These are phyloP conservation scores for Andrena bucephala DNA, from an alignment of 2,888 invertebrate species.

Conservation along the genomic window DNA sequence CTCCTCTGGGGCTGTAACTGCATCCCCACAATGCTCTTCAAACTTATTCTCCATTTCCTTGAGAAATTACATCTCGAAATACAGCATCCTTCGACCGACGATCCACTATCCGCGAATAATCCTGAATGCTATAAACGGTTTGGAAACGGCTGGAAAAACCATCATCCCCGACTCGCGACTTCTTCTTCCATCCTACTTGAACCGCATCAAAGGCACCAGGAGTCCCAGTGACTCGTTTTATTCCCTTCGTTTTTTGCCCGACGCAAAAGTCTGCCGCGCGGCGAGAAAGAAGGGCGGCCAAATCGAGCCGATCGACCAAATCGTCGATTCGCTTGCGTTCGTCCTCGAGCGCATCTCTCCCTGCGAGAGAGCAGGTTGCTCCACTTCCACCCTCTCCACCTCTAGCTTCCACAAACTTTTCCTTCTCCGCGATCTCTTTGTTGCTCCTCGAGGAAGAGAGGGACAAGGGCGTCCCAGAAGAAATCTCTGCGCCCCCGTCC, in stretches of 20 bases:
- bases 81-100: neutral
- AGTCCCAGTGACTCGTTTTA: neutral
- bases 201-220: conserved; percentile 27
- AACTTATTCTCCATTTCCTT: neutral
- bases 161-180: neutral
- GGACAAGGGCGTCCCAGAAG: conserved; percentile 17
- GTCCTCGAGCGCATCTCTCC: conserved; percentile 8
- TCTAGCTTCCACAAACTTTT: conserved; percentile 46
- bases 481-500: conserved; percentile 15
- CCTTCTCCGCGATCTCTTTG: conserved; percentile 49
- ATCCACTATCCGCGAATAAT: neutral
- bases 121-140: conserved; percentile 1
- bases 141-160: neutral
- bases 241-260: neutral
- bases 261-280: conserved; percentile 22
- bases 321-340: conserved; percentile 55
- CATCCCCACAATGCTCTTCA: neutral
- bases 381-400: conserved; percentile 2
- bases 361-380: neutral
- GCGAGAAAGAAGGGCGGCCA: conserved; percentile 5
- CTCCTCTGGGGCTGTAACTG: neutral
- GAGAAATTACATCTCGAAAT: neutral
- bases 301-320: conserved; percentile 34
- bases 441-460: conserved; percentile 17
- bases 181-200: conserved; percentile 19